A percentile compares a stretch with the other conserved stretches of the same genome.
These are phyloP conservation scores for Myotis planiceps DNA, from an alignment of 2,797 vertebrate species.

Conservation along the genomic window DNA sequence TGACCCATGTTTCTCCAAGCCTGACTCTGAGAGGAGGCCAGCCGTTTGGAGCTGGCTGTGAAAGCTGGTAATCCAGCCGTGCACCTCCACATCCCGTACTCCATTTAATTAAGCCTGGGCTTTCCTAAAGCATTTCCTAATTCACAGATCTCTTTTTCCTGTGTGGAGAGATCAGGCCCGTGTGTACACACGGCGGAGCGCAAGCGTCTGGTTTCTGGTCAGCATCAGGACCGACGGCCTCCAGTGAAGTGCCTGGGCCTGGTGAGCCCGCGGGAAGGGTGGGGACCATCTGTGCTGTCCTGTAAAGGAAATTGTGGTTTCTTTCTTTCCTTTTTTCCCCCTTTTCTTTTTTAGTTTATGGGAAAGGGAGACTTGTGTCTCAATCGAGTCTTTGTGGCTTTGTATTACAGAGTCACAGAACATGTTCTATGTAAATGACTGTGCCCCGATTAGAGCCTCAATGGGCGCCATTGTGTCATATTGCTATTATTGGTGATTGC, in stretches of 20 bases:
- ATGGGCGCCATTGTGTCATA: constrained; percentile 87
- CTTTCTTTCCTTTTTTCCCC: constrained; percentile 71
- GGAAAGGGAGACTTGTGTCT: constrained; percentile 85
- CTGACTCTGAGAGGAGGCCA: background rate
- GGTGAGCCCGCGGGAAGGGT: constrained; percentile 69
- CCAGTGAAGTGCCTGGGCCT: constrained; percentile 26
- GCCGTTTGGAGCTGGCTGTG: background rate
- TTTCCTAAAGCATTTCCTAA: background rate
- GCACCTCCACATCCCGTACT: background rate
- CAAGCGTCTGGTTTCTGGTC: constrained; percentile 34
- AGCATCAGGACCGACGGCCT: fast-evolving
- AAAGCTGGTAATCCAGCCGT: background rate
- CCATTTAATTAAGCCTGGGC: background rate
- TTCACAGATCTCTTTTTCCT: background rate
- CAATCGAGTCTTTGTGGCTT: constrained; percentile 89
- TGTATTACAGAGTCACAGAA: constrained; percentile 87
- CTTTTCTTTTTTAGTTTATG: constrained; percentile 81
- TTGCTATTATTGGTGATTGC: constrained; percentile 89
- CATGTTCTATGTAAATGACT: constrained; percentile 89
- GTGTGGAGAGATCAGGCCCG: background rate
- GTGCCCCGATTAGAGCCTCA: constrained; percentile 86
- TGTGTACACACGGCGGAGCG: fast-evolving
- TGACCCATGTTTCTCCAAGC: background rate
- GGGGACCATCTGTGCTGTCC: constrained; percentile 83
- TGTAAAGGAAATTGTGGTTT: constrained; percentile 83